phyloP scores from a whole-genome alignment of 2,113 vertebrate species.

The Pagrus major region DNA sequence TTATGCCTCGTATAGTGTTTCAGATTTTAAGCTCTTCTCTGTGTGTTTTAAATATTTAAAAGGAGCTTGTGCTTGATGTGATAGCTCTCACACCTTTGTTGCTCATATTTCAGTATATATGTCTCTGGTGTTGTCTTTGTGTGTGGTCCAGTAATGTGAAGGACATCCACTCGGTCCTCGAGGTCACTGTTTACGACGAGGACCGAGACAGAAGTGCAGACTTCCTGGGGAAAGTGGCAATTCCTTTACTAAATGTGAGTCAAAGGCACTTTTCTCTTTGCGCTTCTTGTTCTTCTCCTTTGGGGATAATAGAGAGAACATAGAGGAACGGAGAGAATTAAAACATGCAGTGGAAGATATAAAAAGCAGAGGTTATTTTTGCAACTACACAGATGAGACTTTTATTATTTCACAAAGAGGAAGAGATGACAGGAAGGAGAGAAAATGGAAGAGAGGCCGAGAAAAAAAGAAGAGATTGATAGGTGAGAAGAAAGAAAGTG shows the following conservation, averaged over 20 bases:
- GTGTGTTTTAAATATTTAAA: constrained; percentile 24
- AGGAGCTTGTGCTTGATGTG: background rate
- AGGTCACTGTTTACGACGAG: constrained; percentile 98
- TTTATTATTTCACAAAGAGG: constrained; percentile 72
- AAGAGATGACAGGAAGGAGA: constrained; percentile 65
- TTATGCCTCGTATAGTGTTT: background rate
- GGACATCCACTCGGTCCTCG: constrained; percentile 98
- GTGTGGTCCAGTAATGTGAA: constrained; percentile 92
- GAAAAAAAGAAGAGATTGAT: constrained; percentile 67
- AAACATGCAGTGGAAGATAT: constrained; percentile 72
- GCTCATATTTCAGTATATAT: constrained; percentile 7
- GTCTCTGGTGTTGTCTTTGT: constrained; percentile 49
- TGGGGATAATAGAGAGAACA: constrained; percentile 86
- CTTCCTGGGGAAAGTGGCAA: constrained; percentile 98
- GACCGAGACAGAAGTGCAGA: constrained; percentile 97
- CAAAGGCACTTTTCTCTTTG: constrained; percentile 68
- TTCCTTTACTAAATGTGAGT: constrained; percentile 97
- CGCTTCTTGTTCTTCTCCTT: constrained; percentile 60
- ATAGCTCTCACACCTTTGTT: background rate
- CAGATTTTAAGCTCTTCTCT: constrained; percentile 21
- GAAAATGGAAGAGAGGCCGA: constrained; percentile 43
- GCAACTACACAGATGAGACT: constrained; percentile 69
- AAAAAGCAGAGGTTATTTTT: constrained; percentile 82
- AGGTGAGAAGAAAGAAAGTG: constrained; percentile 66
- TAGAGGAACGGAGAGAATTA: constrained; percentile 66